Evolutionary conservation across 2,113 vertebrate species (phyloP).

Genomic region (Phaetusa simplex): DNA sequence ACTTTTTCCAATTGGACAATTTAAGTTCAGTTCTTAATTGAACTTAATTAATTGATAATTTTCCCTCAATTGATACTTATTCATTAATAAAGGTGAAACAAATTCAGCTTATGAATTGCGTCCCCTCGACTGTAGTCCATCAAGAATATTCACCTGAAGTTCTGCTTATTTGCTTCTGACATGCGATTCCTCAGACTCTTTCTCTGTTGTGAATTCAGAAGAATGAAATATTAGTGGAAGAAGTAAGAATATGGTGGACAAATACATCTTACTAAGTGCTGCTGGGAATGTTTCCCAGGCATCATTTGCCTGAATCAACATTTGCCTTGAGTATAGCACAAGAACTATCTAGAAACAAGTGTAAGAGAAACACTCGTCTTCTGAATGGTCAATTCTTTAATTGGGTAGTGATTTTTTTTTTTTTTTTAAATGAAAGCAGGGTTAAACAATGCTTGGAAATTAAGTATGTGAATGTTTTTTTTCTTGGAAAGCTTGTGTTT

Average conservation of each 20-base stretch:
- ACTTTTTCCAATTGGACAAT: neutral
- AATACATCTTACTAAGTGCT: neutral
- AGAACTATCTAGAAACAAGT: neutral
- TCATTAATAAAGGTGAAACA: neutral
- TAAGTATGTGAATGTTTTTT: neutral
- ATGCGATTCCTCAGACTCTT: neutral
- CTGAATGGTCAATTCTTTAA: neutral
- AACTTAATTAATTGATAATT: neutral
- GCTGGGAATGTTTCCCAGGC: neutral
- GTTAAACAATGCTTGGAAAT: neutral
- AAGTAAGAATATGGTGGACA: neutral
- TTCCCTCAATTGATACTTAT: neutral
- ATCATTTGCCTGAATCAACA: too few relatives aligned
- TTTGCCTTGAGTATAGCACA: neutral
- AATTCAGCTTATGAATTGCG: neutral
- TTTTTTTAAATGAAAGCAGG: neutral
- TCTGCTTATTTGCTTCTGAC: neutral
- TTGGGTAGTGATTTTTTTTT: neutral
- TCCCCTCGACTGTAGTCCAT: neutral
- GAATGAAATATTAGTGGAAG: neutral
- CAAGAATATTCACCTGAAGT: neutral
- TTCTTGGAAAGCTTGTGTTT: neutral
- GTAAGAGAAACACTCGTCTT: neutral
- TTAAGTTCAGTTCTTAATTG: neutral
- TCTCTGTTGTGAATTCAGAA: neutral